Conservation (phyloP, 2,113 vertebrate genomes). For the Mohoua ochrocephala region DNA sequence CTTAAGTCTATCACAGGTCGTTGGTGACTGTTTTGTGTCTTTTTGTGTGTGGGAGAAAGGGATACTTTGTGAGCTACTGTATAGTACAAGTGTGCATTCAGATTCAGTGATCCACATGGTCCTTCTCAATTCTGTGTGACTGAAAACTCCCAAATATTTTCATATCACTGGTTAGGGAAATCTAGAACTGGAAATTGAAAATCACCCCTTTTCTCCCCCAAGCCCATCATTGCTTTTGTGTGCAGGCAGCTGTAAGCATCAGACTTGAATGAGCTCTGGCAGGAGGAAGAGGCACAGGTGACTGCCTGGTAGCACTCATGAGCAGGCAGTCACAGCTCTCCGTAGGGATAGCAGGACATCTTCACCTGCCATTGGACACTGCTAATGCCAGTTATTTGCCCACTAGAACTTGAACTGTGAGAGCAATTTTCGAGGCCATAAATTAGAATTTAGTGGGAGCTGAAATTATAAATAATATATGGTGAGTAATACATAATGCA, state of each 20-base stretch:
- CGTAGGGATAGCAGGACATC: neutral
- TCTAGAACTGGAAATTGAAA: neutral
- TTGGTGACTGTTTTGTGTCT: neutral
- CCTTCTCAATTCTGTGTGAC: neutral
- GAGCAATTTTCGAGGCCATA: neutral
- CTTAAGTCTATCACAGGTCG: neutral
- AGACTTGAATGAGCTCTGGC: neutral
- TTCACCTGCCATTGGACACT: neutral
- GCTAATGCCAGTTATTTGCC: neutral
- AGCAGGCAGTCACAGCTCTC: neutral
- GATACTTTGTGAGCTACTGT: neutral
- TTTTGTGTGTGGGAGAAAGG: neutral
- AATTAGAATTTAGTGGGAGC: neutral
- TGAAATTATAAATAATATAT: neutral
- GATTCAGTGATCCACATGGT: fast-evolving
- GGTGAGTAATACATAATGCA: neutral
- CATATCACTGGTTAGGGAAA: neutral
- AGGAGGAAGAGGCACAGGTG: neutral
- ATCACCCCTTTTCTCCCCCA: neutral
- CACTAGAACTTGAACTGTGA: neutral
- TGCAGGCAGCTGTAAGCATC: neutral
- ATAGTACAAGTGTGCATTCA: neutral
- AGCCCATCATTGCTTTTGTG: neutral
- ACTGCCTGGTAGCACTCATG: neutral
- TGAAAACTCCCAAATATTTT: neutral